Conservation (phyloP, 2,888 invertebrate genomes). For the Drosophila atripex region DNA sequence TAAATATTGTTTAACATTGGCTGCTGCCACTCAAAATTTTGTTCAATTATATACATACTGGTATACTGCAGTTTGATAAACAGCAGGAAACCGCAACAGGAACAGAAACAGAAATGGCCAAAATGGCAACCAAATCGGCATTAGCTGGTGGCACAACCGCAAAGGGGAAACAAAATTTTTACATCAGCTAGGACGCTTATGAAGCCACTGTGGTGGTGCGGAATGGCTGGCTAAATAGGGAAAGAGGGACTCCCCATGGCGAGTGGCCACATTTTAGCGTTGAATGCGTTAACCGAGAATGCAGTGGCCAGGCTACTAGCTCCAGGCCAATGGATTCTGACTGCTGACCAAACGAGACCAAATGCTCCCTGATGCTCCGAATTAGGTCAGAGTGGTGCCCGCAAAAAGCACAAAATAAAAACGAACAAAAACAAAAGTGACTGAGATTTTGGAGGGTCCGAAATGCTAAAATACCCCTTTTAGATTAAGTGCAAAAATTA, state of each 20-base stretch:
- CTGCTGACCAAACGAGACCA: conserved; percentile 51
- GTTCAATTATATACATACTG: conserved; percentile 58
- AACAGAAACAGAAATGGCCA: conserved; percentile 28
- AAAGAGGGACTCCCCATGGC: conserved; percentile 12
- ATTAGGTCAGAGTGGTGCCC: conserved; percentile 67
- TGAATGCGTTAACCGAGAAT: conserved; percentile 48
- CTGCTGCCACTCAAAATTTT: conserved; percentile 1
- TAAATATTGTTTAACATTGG: conserved; percentile 12
- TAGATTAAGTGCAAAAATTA: neutral
- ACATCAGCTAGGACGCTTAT: conserved; percentile 32
- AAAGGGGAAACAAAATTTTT: conserved; percentile 56
- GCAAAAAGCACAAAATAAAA: conserved; percentile 44
- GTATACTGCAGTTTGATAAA: conserved; percentile 64
- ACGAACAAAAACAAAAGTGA: neutral
- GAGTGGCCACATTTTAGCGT: conserved; percentile 56
- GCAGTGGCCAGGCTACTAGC: conserved; percentile 22
- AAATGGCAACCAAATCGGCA: conserved; percentile 37
- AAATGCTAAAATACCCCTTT: neutral
- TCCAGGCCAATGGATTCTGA: conserved; percentile 9
- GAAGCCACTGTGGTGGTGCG: conserved; percentile 11
- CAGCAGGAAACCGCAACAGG: conserved; percentile 60
- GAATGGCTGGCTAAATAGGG: conserved; percentile 10
- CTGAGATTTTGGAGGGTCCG: neutral
- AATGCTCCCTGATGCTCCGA: conserved; percentile 45
- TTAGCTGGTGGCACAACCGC: conserved; percentile 47